Evolutionary conservation across 2,113 vertebrate genomes (phyloP).

Genomic region (Saguinus imperator): DNA sequence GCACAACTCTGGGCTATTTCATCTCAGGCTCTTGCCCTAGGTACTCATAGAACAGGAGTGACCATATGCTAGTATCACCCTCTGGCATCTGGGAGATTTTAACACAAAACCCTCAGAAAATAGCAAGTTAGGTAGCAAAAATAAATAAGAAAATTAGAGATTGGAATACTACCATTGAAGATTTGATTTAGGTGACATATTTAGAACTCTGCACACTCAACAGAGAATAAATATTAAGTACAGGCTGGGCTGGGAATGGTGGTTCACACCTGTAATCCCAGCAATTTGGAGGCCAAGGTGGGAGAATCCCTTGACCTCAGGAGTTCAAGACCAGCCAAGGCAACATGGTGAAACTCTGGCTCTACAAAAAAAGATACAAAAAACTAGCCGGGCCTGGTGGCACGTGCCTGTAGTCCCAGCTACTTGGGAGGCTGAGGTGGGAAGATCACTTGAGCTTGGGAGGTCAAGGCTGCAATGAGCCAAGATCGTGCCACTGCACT

Average conservation of each 20-base stretch:
- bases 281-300: not conserved
- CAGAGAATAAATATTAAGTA: not conserved
- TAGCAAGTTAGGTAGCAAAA: slow-evolving; percentile 15
- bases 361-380: not conserved
- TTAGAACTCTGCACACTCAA: slow-evolving; percentile 16
- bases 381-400: not conserved
- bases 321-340: not conserved
- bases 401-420: not conserved
- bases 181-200: not conserved
- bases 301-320: not conserved
- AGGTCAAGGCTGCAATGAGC: not conserved
- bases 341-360: not conserved
- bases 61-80: not conserved
- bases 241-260: not conserved
- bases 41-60: not conserved
- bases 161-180: not conserved
- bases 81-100: not conserved
- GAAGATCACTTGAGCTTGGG: not conserved
- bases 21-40: not conserved
- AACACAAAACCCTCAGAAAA: slow-evolving; percentile 22
- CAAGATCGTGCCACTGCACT: not conserved
- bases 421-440: not conserved
- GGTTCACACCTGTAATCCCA: not conserved
- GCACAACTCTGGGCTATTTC: not conserved
- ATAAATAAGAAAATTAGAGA: not conserved